phyloP scores from a whole-genome alignment of 2,113 vertebrate species.

The Calypte anna region DNA sequence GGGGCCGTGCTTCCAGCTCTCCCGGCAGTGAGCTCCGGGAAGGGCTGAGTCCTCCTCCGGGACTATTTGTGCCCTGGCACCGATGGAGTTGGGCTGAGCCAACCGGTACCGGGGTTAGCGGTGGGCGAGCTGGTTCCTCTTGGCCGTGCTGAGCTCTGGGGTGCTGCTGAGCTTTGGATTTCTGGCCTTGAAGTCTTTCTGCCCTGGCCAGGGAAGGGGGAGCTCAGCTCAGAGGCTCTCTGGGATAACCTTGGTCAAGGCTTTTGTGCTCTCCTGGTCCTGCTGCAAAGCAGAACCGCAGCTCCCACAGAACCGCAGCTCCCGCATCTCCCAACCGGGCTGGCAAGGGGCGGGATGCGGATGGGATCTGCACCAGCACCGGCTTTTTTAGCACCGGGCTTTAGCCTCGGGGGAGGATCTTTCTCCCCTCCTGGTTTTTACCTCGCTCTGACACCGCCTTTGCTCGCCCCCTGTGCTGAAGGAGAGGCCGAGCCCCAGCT shows the following conservation, averaged over 20 bases:
- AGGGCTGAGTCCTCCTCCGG: background rate
- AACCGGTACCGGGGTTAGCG: background rate
- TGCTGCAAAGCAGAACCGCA: background rate
- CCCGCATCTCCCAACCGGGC: background rate
- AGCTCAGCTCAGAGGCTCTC: background rate
- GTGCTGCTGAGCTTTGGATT: background rate
- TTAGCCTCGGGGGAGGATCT: background rate
- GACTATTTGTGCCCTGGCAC: slow-evolving; percentile 32
- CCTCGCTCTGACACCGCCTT: background rate
- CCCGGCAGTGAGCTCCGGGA: background rate
- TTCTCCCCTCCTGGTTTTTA: background rate
- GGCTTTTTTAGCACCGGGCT: background rate
- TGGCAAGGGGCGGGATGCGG: background rate
- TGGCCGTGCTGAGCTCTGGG: background rate
- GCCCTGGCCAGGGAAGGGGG: background rate
- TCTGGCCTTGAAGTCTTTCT: background rate
- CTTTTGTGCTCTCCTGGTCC: background rate
- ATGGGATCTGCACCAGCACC: background rate
- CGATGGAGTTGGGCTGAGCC: background rate
- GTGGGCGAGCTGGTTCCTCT: background rate
- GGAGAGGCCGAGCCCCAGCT: background rate
- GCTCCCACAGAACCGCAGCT: background rate
- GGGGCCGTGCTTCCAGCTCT: background rate
- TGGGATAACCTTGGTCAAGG: slow-evolving; percentile 25
- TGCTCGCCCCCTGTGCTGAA: background rate